A percentile compares a stretch with the other conserved stretches of the same genome.
These are phyloP conservation scores for Drosophila ananassae DNA, from an alignment of 1,140 invertebrate genomes.

Conservation along the genomic window DNA sequence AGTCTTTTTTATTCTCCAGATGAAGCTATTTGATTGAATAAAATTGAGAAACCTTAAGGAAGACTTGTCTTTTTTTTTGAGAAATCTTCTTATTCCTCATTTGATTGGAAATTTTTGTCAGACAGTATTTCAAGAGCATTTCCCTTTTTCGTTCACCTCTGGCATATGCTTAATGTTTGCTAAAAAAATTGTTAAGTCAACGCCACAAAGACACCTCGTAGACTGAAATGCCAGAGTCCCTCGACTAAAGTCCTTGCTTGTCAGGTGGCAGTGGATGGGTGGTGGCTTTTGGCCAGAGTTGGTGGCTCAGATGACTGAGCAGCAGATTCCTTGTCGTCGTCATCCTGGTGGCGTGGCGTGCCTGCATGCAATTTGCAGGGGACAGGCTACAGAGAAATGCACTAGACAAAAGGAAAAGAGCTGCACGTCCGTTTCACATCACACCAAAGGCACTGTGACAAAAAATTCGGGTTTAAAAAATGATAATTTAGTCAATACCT, in stretches of 20 bases:
- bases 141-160: not conserved
- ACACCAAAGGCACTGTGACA: constrained; percentile 7
- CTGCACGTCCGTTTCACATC: constrained; percentile 48
- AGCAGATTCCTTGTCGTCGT: constrained; percentile 38
- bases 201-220: constrained; percentile 30
- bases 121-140: constrained; percentile 9
- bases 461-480: not conserved
- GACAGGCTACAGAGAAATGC: constrained; percentile 38
- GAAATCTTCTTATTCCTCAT: not conserved
- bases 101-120: not conserved
- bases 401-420: constrained; percentile 43
- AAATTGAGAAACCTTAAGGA: not conserved
- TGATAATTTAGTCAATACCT: not conserved
- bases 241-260: constrained; percentile 18
- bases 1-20: too few relatives aligned
- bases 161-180: constrained; percentile 30
- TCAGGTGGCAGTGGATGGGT: constrained; percentile 6
- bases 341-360: constrained; percentile 58
- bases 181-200: constrained; percentile 30
- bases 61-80: not conserved
- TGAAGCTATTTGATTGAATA: too few relatives aligned
- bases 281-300: constrained; percentile 1
- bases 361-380: constrained; percentile 59
- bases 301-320: constrained; percentile 6
- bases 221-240: constrained; percentile 29